phyloP scores from a whole-genome alignment of 2,888 invertebrate species.

The Aricia artaxerxes region DNA sequence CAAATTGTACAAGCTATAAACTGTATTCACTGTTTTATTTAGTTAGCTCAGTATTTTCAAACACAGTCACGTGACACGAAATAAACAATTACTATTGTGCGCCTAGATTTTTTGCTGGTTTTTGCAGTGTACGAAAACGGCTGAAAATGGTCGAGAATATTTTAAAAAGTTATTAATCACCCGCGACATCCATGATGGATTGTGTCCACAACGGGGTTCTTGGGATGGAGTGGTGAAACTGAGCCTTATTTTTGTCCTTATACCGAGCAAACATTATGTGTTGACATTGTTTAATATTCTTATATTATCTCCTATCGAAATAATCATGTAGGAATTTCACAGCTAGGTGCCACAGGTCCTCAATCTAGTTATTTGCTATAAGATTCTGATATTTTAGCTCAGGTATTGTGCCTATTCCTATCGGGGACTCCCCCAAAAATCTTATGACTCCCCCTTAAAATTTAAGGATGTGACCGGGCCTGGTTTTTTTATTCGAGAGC shows the following conservation, averaged over 20 bases:
- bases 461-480: too few relatives aligned
- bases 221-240: neutral
- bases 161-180: slow-evolving; percentile 26
- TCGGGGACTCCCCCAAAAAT: too few relatives aligned
- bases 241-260: neutral
- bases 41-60: neutral
- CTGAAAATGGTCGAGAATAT: slow-evolving; percentile 17
- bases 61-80: neutral
- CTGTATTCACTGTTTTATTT: too few relatives aligned
- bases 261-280: neutral
- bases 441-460: too few relatives aligned
- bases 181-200: slow-evolving; percentile 25
- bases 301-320: neutral
- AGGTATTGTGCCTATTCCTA: too few relatives aligned
- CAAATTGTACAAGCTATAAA: too few relatives aligned
- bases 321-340: neutral
- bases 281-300: slow-evolving; percentile 5
- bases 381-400: too few relatives aligned
- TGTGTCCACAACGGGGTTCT: slow-evolving; percentile 12
- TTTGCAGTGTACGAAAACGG: neutral
- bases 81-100: neutral
- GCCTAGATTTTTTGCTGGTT: neutral
- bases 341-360: neutral
- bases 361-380: too few relatives aligned
- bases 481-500: too few relatives aligned